Base-by-base conservation (phyloP, 1,140 invertebrate species). In the Danaus plexippus region DNA sequence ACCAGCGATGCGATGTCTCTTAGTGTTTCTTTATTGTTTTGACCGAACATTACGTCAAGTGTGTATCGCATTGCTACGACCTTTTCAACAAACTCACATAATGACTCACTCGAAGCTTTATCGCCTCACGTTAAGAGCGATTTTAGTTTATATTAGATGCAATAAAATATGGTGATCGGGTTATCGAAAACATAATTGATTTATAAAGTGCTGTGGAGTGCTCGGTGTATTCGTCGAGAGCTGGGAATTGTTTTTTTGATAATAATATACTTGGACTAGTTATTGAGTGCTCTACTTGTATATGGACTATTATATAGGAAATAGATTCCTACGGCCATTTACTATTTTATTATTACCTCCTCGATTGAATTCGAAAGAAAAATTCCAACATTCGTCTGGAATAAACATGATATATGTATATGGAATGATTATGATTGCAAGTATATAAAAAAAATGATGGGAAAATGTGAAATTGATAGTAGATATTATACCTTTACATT, bases 1-100 rank as follows among this genome's bases (percentile, higher is more conserved):
- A 55, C 43, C 77, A 80, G 54, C 67, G 73, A 78, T 54, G 68
- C 77, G 71, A 63, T 75, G 67, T 78, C 73, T 75, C 64, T 73
- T 64, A 77, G 74, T 73, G 70, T 74, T 80, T 76, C 72, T 71
- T 75, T 71, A 77, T 78, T 81, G 78, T 81, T 79, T 79, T 78
- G 69, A 77, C 75, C 78, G 65, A 62, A 65, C 67, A 69, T 63
- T 71, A 66, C 60, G 74, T 84, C 75, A 80, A 81, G 80, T 73
- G 71, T 58, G 64, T 73, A 79, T 80, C 77, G 72, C 69, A 55
- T 76, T 68, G 73, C 73, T 43, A 61, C 66, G 54, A 59, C 62
- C 47, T 48, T 59, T 57, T 62, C 57, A 40, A 62, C 67, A 46
- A 69, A 18, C 41, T 63, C 64, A 59, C 10, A 9, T 52, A 12